Conservation (phyloP, 2,797 vertebrate genomes). For the Eulemur mongoz region DNA sequence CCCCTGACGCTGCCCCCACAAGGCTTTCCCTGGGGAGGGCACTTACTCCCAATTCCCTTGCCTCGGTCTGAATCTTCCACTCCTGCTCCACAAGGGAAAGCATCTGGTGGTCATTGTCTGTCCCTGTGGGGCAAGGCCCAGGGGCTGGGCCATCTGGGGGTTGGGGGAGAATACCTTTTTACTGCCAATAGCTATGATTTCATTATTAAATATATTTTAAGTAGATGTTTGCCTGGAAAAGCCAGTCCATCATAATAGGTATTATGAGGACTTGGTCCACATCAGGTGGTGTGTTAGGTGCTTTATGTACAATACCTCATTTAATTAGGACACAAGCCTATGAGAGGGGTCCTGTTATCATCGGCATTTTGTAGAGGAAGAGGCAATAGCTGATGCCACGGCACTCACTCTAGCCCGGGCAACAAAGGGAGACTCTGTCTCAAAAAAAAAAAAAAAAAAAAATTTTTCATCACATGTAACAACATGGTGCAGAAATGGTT, state of each 20-base stretch:
- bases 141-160: neutral
- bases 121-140: neutral
- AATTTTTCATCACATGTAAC: no score
- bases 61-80: neutral
- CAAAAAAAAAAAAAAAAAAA: no score
- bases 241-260: neutral
- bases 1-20: neutral
- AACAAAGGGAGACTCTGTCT: no score
- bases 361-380: neutral
- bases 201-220: conserved; percentile 42
- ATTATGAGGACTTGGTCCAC: neutral
- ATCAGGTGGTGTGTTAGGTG: neutral
- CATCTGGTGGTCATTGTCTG: neutral
- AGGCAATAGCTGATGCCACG: neutral
- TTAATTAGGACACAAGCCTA: neutral
- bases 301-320: neutral
- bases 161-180: neutral
- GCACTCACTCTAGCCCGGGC: no score
- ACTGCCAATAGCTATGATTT: neutral
- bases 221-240: neutral
- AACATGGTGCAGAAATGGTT: no score
- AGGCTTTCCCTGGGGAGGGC: neutral
- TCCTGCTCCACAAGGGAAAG: neutral
- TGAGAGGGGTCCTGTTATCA: neutral
- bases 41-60: neutral